These are phyloP conservation scores for Falco rusticolus DNA, from an alignment of 2,797 vertebrate genomes.

Conservation along the genomic window DNA sequence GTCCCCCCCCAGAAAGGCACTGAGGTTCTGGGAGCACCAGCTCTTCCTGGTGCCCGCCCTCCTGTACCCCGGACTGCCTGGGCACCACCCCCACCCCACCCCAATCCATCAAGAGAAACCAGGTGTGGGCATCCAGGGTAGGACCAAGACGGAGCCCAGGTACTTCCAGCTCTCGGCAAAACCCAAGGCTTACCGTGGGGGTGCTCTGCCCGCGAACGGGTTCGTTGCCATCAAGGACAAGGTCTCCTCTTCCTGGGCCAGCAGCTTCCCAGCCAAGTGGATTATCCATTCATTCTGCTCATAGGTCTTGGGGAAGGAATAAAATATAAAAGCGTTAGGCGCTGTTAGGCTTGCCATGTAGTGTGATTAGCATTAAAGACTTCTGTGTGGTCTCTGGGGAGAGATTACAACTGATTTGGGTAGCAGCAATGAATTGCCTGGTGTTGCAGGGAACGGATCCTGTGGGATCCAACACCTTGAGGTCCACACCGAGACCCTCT, in stretches of 20 bases:
- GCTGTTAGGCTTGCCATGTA: neutral
- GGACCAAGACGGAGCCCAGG: accelerated
- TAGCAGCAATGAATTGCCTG: neutral
- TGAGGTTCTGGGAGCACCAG: neutral
- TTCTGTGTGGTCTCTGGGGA: neutral
- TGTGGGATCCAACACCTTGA: neutral
- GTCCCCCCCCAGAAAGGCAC: neutral
- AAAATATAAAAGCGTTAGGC: neutral
- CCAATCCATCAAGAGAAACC: neutral
- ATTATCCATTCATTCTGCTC: slow-evolving; percentile 96
- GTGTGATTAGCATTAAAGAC: neutral
- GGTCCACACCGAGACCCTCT: neutral
- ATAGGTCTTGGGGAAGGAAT: slow-evolving; percentile 84
- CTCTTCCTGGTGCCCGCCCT: neutral
- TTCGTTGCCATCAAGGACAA: slow-evolving; percentile 87
- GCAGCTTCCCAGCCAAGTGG: slow-evolving; percentile 90
- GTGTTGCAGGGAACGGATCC: neutral
- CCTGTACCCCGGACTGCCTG: neutral
- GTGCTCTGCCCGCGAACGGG: slow-evolving; percentile 82
- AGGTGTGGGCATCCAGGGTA: accelerated
- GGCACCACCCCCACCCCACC: neutral
- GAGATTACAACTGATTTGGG: accelerated
- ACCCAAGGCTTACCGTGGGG: slow-evolving; percentile 83
- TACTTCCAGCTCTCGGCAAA: neutral
- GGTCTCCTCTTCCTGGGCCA: slow-evolving; percentile 85